A percentile compares a stretch with the other conserved stretches of the same genome.
These are phyloP conservation scores for Watsonalla cultraria DNA, from an alignment of 2,888 invertebrate genomes.

Conservation along the genomic window DNA sequence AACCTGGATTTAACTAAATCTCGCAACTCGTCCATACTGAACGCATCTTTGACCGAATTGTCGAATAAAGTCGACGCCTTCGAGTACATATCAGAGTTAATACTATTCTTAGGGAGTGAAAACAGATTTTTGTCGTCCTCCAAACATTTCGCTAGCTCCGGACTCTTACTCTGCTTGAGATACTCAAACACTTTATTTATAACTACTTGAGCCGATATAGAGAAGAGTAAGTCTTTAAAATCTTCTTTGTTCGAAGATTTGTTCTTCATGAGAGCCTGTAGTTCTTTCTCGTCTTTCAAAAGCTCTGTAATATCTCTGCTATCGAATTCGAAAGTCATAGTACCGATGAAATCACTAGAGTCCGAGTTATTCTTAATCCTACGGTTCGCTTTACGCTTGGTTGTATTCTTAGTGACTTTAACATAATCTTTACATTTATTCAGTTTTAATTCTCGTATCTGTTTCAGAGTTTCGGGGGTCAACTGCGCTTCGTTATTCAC, in stretches of 20 bases:
- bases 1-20: slow-evolving; percentile 52
- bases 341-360: slow-evolving; percentile 39
- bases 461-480: slow-evolving; percentile 69
- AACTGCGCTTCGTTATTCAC: slow-evolving; percentile 60
- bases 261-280: slow-evolving; percentile 46
- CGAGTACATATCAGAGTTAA: slow-evolving; percentile 50
- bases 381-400: slow-evolving; percentile 61
- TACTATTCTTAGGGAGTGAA: slow-evolving; percentile 39
- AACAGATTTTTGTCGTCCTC: slow-evolving; percentile 52
- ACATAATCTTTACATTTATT: slow-evolving; percentile 58
- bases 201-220: slow-evolving; percentile 62
- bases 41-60: slow-evolving; percentile 58
- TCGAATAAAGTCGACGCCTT: slow-evolving; percentile 58
- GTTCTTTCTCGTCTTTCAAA: slow-evolving; percentile 55
- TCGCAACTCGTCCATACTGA: slow-evolving; percentile 58
- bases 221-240: slow-evolving; percentile 57
- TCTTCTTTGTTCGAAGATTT: slow-evolving; percentile 51
- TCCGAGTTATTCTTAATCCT: slow-evolving; percentile 51
- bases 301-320: slow-evolving; percentile 53
- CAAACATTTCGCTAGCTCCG: slow-evolving; percentile 50
- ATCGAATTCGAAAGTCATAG: slow-evolving; percentile 59
- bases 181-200: slow-evolving; percentile 65
- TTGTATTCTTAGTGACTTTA: slow-evolving; percentile 68
- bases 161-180: slow-evolving; percentile 53
- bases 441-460: slow-evolving; percentile 65